Percentiles rank a stretch among this genome's conserved stretches.
Evolutionary conservation across 37 sponge, comb jelly and placozoan species (phyloP).

Genomic region (Ianthella basta): DNA sequence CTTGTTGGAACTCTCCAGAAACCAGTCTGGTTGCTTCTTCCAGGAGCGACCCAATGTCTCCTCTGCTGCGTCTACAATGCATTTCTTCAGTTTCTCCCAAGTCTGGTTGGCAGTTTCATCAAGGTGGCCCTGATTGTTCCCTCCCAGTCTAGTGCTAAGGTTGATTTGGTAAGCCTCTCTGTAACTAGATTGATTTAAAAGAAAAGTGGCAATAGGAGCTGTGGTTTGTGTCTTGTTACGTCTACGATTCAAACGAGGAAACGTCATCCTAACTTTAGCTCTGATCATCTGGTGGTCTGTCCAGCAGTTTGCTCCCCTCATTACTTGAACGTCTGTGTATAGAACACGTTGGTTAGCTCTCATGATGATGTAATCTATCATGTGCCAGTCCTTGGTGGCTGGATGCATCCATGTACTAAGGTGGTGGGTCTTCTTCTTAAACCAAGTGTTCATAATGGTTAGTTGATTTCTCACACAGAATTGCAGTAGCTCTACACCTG

Average conservation of each 20-base stretch:
- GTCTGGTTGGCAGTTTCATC: neutral
- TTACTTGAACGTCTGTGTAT: conserved; percentile 37
- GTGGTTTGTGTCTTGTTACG: neutral
- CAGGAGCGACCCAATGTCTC: neutral
- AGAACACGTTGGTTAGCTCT: neutral
- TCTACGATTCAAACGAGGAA: neutral
- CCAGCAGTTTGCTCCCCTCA: conserved; percentile 10
- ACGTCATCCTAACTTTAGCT: neutral
- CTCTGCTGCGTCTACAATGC: neutral
- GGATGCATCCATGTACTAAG: conserved; percentile 35
- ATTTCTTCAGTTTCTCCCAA: neutral
- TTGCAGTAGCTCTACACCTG: conserved; percentile 7
- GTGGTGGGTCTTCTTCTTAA: conserved; percentile 9
- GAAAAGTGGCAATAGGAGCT: conserved; percentile 1
- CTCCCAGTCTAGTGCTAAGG: neutral
- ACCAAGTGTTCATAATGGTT: conserved; percentile 38
- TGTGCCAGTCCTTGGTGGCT: conserved; percentile 27
- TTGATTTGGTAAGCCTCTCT: neutral
- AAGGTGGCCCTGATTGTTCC: neutral
- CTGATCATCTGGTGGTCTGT: conserved; percentile 37
- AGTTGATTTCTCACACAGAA: conserved; percentile 23
- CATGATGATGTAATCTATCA: conserved; percentile 39
- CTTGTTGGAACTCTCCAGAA: conserved; percentile 3
- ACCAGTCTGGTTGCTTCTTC: conserved; percentile 62
- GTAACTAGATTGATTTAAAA: neutral